Conservation (phyloP, 2,888 invertebrate species). For the Bibio marci region DNA sequence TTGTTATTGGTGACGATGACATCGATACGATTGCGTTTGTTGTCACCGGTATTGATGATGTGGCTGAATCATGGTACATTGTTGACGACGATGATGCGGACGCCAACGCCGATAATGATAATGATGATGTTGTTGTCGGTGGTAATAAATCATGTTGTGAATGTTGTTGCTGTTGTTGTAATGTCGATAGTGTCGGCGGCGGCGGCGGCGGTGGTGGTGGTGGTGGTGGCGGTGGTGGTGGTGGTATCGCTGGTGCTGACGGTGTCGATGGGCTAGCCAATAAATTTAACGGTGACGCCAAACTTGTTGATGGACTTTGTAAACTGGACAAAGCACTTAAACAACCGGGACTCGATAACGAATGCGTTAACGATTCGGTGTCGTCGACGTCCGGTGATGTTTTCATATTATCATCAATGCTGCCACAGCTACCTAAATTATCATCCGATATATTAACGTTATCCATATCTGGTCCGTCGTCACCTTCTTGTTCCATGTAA, state of each 20-base stretch:
- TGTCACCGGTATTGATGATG: too few relatives aligned
- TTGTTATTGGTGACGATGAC: too few relatives aligned
- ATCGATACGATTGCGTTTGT: too few relatives aligned
- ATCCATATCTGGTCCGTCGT: conserved; percentile 36
- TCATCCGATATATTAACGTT: conserved; percentile 43
- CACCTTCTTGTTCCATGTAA: conserved; percentile 72
- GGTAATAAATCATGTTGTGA: neutral
- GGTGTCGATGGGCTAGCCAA: conserved; percentile 41
- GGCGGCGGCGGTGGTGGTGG: neutral
- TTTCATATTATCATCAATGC: conserved; percentile 55
- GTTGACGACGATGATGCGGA: conserved; percentile 1
- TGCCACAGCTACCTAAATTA: conserved; percentile 62
- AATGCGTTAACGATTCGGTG: conserved; percentile 44
- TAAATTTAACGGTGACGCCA: conserved; percentile 64
- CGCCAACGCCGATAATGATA: neutral
- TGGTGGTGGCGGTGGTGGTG: conserved; percentile 4
- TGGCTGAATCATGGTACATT: too few relatives aligned
- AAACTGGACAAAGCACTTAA: conserved; percentile 49
- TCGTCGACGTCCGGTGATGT: conserved; percentile 23
- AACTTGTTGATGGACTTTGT: conserved; percentile 50
- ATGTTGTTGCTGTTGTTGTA: neutral
- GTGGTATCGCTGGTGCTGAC: conserved; percentile 14
- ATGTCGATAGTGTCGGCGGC: neutral
- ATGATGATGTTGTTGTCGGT: neutral
- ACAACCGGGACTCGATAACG: conserved; percentile 40